phyloP scores from a whole-genome alignment of 1,140 invertebrate species.

The Drosophila trapezifrons region DNA sequence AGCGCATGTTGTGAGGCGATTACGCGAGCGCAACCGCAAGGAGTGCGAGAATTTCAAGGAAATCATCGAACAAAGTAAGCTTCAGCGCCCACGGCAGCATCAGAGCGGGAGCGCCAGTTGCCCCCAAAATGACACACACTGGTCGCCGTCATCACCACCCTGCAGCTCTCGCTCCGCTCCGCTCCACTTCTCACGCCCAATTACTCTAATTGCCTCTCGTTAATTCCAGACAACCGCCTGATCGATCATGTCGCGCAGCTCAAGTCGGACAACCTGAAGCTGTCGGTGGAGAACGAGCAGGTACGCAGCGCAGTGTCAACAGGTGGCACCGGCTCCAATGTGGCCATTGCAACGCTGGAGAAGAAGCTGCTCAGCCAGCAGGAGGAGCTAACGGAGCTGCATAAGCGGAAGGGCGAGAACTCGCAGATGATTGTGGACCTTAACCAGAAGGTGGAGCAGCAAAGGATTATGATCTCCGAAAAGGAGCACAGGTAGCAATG shows the following conservation, averaged over 20 bases:
- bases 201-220: constrained; percentile 28
- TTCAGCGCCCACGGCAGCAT: background rate
- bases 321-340: constrained; percentile 74
- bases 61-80: constrained; percentile 87
- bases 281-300: constrained; percentile 93
- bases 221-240: constrained; percentile 90
- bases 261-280: constrained; percentile 92
- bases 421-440: constrained; percentile 96
- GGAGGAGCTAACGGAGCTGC: constrained; percentile 96
- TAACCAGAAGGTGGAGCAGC: constrained; percentile 93
- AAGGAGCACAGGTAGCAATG: constrained; percentile 89
- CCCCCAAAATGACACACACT: constrained; percentile 9
- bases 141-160: constrained; percentile 12
- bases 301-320: constrained; percentile 85
- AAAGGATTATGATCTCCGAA: constrained; percentile 89
- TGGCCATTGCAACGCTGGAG: constrained; percentile 88
- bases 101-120: constrained; percentile 1
- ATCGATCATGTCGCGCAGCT: constrained; percentile 92
- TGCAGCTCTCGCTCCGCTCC: constrained; percentile 9
- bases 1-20: constrained; percentile 85
- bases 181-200: constrained; percentile 21
- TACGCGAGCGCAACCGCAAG: constrained; percentile 86
- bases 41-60: constrained; percentile 87
- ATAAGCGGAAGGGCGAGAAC: constrained; percentile 95
- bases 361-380: constrained; percentile 94